Conservation (phyloP, 2,113 vertebrate species). For the Clupea harengus region DNA sequence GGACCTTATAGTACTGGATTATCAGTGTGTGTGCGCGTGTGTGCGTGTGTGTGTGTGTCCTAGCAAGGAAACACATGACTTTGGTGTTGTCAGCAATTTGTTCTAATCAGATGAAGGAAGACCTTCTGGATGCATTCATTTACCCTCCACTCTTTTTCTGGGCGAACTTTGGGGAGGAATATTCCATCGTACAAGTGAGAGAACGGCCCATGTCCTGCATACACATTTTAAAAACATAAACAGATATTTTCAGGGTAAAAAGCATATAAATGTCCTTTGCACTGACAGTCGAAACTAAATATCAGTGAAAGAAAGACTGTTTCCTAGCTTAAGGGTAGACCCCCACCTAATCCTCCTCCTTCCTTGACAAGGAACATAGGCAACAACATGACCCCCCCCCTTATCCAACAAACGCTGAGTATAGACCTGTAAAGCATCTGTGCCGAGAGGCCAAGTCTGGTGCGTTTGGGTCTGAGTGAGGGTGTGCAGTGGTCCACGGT, state of each 20-base stretch:
- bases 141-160: conserved; percentile 79
- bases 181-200: conserved; percentile 92
- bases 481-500: not conserved
- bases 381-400: too few relatives aligned
- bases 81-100: not conserved
- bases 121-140: conserved; percentile 25
- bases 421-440: not conserved
- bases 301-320: not conserved
- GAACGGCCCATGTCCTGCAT: conserved; percentile 91
- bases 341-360: not conserved
- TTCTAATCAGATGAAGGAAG: not conserved
- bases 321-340: not conserved
- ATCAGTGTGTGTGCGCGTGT: not conserved
- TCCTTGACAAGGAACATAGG: not conserved
- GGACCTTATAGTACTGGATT: not conserved
- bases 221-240: conserved; percentile 12
- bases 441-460: not conserved
- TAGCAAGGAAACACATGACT: not conserved
- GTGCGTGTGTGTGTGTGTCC: too few relatives aligned
- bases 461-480: not conserved
- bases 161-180: conserved; percentile 82
- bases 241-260: not conserved
- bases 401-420: not conserved
- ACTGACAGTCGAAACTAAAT: not conserved
- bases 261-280: not conserved